Percentiles rank a stretch among this genome's conserved stretches.
These are phyloP conservation scores for Trachelus iudaicus DNA, from an alignment of 2,888 invertebrate genomes.

Conservation along the genomic window DNA sequence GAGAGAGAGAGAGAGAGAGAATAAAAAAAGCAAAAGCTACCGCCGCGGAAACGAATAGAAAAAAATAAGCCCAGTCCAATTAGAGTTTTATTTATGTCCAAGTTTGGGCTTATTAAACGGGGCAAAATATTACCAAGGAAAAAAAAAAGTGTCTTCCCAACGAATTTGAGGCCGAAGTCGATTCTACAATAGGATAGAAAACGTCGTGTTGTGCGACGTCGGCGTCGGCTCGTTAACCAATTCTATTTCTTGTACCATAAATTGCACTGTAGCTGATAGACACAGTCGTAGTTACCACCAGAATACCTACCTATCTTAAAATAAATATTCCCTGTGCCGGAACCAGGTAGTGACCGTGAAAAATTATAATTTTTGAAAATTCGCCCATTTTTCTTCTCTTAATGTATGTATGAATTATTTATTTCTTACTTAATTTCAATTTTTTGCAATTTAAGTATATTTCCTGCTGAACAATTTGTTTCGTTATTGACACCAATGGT, in stretches of 20 bases:
- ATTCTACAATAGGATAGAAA: conserved; percentile 40
- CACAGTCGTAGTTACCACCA: not conserved
- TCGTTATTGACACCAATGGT: not conserved
- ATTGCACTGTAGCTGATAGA: conserved; percentile 34
- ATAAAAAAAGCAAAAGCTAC: conserved; percentile 6
- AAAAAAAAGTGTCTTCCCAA: conserved; percentile 25
- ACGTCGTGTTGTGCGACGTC: conserved; percentile 35
- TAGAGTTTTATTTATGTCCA: conserved; percentile 47
- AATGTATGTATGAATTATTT: not conserved
- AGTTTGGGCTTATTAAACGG: conserved; percentile 41
- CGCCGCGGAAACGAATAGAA: conserved; percentile 23
- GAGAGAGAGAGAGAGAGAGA: not conserved
- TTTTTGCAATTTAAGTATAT: not conserved
- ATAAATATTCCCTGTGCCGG: not conserved
- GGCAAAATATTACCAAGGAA: conserved; percentile 45
- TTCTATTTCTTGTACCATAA: conserved; percentile 44
- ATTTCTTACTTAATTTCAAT: not conserved
- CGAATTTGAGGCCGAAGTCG: conserved; percentile 37
- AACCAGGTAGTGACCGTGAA: not conserved
- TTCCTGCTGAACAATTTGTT: not conserved
- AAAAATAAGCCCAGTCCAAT: conserved; percentile 46
- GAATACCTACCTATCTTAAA: not conserved
- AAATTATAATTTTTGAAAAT: not conserved
- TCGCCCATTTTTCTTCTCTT: not conserved
- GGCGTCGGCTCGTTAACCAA: conserved; percentile 46